Evolutionary conservation across 2,888 invertebrate species (phyloP).

Genomic region (Acanthosepion pharaonis): DNA sequence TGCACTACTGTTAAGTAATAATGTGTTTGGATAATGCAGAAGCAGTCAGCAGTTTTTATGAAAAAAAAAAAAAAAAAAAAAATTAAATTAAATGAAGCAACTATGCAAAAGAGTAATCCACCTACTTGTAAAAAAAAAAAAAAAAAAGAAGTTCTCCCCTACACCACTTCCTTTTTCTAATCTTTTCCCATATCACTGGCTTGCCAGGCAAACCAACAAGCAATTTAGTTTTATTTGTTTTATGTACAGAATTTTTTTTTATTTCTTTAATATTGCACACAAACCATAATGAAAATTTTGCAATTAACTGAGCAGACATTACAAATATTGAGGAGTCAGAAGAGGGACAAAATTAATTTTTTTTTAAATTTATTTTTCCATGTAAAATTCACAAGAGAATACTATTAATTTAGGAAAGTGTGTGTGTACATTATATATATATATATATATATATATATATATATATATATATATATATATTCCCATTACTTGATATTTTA

Average conservation of each 20-base stretch:
- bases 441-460: no score
- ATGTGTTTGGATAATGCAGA: no score
- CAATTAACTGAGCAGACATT: no score
- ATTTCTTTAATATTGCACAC: no score
- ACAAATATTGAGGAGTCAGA: no score
- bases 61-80: neutral
- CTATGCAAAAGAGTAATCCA: neutral
- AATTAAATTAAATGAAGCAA: slow-evolving; percentile 4
- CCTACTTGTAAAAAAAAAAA: neutral
- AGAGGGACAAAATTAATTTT: no score
- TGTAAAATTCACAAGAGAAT: no score
- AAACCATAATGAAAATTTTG: no score
- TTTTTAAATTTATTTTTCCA: no score
- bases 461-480: neutral
- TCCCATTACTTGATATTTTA: neutral
- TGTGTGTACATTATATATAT: no score
- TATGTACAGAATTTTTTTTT: neutral
- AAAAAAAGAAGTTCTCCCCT: no score
- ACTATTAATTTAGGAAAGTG: no score
- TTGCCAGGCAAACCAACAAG: neutral
- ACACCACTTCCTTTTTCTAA: neutral
- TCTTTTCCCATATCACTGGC: neutral
- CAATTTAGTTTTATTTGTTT: neutral
- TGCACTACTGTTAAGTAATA: neutral
- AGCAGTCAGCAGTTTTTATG: neutral